A percentile compares a stretch with the other conserved stretches of the same genome.
Evolutionary conservation across 2,797 vertebrate genomes (phyloP).

Genomic region (Rhinatrema bivittatum): DNA sequence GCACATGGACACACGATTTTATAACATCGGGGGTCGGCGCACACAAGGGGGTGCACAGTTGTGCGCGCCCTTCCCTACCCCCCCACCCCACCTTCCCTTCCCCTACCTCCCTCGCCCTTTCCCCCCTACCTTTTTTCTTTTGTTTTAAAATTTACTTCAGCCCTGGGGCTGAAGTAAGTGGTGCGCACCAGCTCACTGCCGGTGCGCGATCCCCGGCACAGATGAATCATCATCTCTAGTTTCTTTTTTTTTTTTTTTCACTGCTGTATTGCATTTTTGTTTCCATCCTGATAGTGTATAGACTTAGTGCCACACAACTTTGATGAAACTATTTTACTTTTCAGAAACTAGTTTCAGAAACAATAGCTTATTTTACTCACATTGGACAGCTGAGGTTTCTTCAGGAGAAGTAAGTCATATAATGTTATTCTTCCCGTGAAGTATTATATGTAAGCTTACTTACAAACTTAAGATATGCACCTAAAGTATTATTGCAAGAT

Average conservation of each 20-base stretch:
- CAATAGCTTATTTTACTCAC: not conserved
- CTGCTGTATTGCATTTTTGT: not conserved
- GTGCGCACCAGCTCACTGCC: too few relatives aligned
- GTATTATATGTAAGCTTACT: constrained; percentile 12
- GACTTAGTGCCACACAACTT: not conserved
- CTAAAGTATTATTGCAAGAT: constrained; percentile 12
- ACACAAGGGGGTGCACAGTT: too few relatives aligned
- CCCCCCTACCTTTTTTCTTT: too few relatives aligned
- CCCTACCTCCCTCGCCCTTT: too few relatives aligned
- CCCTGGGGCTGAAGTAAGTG: too few relatives aligned
- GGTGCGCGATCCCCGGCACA: too few relatives aligned
- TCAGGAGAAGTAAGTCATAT: constrained; percentile 11
- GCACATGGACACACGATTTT: too few relatives aligned
- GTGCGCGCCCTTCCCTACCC: too few relatives aligned
- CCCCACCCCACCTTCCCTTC: too few relatives aligned
- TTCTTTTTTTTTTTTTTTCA: not conserved
- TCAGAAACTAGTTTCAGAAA: not conserved
- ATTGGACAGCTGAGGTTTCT: constrained; percentile 11
- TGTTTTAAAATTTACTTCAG: too few relatives aligned
- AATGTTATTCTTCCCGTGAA: constrained; percentile 25
- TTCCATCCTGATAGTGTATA: not conserved
- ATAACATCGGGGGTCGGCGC: too few relatives aligned
- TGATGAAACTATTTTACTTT: not conserved
- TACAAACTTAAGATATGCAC: constrained; percentile 13
- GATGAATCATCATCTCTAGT: too few relatives aligned